These are phyloP conservation scores for Pachyseris speciosa DNA, from an alignment of 64 coral and sea anemone species.

Conservation along the genomic window DNA sequence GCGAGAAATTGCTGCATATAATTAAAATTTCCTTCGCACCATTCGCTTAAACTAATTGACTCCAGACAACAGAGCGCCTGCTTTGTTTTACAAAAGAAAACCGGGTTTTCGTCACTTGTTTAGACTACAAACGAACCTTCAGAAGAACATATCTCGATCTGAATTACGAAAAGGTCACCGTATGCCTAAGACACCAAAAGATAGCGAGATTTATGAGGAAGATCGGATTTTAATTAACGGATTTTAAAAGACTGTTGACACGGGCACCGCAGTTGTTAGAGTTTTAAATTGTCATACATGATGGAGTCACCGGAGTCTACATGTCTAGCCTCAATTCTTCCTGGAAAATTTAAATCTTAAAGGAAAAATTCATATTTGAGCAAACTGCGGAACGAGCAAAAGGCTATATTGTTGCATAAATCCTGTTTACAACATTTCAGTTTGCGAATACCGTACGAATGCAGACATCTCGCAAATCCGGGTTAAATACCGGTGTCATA, in stretches of 20 bases:
- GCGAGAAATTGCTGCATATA: slow-evolving; percentile 13
- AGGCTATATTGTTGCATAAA: neutral
- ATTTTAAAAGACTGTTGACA: neutral
- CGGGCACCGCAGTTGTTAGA: neutral
- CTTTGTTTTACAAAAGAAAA: neutral
- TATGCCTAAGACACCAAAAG: neutral
- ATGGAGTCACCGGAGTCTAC: neutral
- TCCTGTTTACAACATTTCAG: neutral
- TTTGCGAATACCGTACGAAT: no score
- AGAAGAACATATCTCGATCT: neutral
- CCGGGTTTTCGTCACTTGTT: neutral
- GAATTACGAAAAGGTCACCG: neutral
- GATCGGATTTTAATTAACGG: neutral
- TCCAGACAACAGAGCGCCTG: neutral
- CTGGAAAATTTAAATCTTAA: slow-evolving; percentile 42
- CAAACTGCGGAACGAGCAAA: neutral
- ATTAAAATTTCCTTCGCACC: neutral
- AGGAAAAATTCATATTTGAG: neutral
- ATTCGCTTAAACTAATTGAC: slow-evolving; percentile 29
- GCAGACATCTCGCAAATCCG: neutral
- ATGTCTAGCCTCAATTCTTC: slow-evolving; percentile 41
- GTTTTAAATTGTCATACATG: neutral
- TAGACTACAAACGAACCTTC: neutral
- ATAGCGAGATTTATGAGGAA: neutral
- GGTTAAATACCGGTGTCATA: slow-evolving; percentile 28